Conservation (phyloP, 2,113 vertebrate genomes). For the Nibea albiflora region DNA sequence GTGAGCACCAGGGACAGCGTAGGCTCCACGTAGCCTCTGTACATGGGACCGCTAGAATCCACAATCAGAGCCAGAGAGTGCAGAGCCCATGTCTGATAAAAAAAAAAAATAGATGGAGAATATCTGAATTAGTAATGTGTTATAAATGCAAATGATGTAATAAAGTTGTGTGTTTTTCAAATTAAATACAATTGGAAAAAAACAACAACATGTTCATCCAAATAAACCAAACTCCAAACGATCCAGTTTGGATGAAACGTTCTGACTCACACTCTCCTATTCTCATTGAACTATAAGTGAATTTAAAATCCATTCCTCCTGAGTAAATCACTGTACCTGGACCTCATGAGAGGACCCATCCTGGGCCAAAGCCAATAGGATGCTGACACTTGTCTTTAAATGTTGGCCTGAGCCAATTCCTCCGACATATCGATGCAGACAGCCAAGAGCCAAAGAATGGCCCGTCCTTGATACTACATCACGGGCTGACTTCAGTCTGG, state of each 20-base stretch:
- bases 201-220: background rate
- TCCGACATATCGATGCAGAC: slow-evolving; percentile 97
- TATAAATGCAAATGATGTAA: background rate
- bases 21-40: slow-evolving; percentile 97
- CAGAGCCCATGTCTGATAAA: slow-evolving; percentile 94
- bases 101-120: background rate
- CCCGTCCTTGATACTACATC: slow-evolving; percentile 98
- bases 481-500: slow-evolving; percentile 95
- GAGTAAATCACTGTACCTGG: slow-evolving; percentile 86
- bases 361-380: slow-evolving; percentile 96
- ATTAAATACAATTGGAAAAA: background rate
- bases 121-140: background rate
- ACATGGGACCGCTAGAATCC: slow-evolving; percentile 99
- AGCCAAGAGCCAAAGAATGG: slow-evolving; percentile 97
- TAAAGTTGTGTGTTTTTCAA: background rate
- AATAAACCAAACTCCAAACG: background rate
- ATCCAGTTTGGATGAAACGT: background rate
- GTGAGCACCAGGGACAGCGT: slow-evolving; percentile 97
- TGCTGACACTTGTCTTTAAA: slow-evolving; percentile 98
- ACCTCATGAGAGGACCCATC: slow-evolving; percentile 98
- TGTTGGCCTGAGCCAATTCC: slow-evolving; percentile 99
- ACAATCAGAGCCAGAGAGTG: slow-evolving; percentile 98
- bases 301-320: slow-evolving; percentile 26
- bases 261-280: background rate
- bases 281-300: background rate